phyloP scores from a whole-genome alignment of 2,888 invertebrate species.

The Cataglyphis cursor region DNA sequence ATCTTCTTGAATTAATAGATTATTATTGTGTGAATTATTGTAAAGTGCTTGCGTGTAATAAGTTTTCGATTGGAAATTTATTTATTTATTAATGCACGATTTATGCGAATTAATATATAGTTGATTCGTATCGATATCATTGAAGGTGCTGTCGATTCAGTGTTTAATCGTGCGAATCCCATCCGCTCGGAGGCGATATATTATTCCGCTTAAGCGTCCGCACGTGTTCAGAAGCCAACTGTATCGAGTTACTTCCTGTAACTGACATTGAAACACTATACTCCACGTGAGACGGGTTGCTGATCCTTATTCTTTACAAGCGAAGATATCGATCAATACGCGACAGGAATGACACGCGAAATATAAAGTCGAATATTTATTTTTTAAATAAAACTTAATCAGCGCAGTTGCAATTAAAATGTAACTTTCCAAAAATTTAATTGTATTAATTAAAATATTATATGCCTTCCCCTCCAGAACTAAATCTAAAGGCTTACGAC shows the following conservation, averaged over 20 bases:
- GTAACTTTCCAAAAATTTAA: neutral
- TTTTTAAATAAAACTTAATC: neutral
- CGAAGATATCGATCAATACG: conserved; percentile 37
- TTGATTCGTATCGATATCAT: neutral
- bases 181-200: conserved; percentile 54
- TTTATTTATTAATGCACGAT: neutral
- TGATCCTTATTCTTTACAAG: conserved; percentile 65
- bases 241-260: conserved; percentile 80
- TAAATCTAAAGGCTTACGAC: neutral
- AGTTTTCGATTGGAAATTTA: neutral
- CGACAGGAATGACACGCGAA: neutral
- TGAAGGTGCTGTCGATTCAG: conserved; percentile 8
- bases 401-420: neutral
- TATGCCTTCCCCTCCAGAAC: no score
- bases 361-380: neutral
- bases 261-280: conserved; percentile 78
- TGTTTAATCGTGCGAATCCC: conserved; percentile 58
- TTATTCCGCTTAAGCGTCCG: conserved; percentile 68
- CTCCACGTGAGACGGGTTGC: conserved; percentile 71
- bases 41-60: neutral
- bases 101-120: neutral
- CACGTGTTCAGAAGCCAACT: conserved; percentile 80
- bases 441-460: neutral
- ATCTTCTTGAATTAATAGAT: neutral
- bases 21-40: neutral